Percentiles rank a stretch among this genome's conserved stretches.
Conservation (phyloP, 2,797 vertebrate genomes). For the Clarias fuscus region DNA sequence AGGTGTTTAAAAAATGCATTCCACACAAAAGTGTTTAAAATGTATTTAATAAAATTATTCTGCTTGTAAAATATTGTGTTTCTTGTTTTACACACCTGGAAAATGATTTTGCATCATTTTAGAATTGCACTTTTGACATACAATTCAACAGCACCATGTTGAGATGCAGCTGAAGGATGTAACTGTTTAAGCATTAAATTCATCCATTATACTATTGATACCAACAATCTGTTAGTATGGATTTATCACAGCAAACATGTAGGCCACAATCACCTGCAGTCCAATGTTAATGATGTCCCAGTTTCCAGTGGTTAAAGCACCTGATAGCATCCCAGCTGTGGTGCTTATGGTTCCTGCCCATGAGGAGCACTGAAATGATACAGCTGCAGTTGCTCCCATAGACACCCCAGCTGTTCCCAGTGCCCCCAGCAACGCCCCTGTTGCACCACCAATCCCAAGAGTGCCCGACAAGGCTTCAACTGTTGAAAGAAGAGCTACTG, state of each 20-base stretch:
- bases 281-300: slow-evolving; percentile 47
- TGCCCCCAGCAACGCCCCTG: slow-evolving; percentile 55
- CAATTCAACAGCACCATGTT: background rate
- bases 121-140: background rate
- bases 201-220: background rate
- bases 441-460: slow-evolving; percentile 52
- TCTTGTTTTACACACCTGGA: background rate
- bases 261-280: slow-evolving; percentile 49
- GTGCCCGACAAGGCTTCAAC: background rate
- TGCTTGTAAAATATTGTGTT: background rate
- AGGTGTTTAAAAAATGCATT: background rate
- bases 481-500: slow-evolving; percentile 33
- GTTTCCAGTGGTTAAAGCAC: slow-evolving; percentile 40
- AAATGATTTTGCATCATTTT: background rate
- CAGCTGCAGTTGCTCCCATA: slow-evolving; percentile 46
- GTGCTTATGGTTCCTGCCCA: slow-evolving; percentile 47
- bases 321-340: slow-evolving; percentile 42
- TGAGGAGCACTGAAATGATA: slow-evolving; percentile 46
- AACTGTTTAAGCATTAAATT: background rate
- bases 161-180: background rate
- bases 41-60: background rate
- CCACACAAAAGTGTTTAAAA: background rate
- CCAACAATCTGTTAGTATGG: slow-evolving; percentile 34
- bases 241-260: slow-evolving; percentile 49
- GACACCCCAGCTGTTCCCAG: slow-evolving; percentile 55